These are phyloP conservation scores for Pipra filicauda DNA, from an alignment of 2,113 vertebrate genomes.

Conservation along the genomic window DNA sequence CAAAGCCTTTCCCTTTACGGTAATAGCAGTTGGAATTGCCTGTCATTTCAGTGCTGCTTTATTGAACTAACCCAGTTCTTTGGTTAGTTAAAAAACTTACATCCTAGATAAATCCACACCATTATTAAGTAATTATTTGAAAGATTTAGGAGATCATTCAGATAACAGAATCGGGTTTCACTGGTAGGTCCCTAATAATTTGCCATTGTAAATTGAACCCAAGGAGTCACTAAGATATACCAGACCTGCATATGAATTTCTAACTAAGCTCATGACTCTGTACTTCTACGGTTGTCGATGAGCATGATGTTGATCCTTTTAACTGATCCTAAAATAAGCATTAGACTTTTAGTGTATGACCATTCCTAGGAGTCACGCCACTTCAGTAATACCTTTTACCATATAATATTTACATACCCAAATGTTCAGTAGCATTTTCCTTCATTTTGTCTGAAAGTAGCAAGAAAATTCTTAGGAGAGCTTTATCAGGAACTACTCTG, in stretches of 20 bases:
- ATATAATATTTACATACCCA: background rate
- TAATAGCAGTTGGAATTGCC: background rate
- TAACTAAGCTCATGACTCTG: background rate
- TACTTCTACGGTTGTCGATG: background rate
- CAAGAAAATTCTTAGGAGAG: background rate
- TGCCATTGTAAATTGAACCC: background rate
- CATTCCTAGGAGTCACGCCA: background rate
- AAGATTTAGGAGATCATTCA: background rate
- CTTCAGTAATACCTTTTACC: background rate
- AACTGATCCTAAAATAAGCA: background rate
- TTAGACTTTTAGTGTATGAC: background rate
- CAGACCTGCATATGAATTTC: background rate
- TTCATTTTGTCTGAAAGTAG: background rate
- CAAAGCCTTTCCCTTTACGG: background rate
- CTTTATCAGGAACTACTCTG: background rate
- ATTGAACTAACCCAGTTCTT: background rate
- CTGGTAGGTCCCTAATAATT: background rate
- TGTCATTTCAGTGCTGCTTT: background rate
- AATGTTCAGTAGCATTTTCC: background rate
- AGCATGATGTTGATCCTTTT: background rate
- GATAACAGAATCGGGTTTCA: background rate
- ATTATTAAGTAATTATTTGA: background rate
- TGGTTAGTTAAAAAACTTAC: background rate
- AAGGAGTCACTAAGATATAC: background rate
- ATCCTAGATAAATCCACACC: background rate